Percentiles rank a stretch among this genome's conserved stretches.
Evolutionary conservation across 2,113 vertebrate genomes (phyloP).

Genomic region (Leptocoma aspasia): DNA sequence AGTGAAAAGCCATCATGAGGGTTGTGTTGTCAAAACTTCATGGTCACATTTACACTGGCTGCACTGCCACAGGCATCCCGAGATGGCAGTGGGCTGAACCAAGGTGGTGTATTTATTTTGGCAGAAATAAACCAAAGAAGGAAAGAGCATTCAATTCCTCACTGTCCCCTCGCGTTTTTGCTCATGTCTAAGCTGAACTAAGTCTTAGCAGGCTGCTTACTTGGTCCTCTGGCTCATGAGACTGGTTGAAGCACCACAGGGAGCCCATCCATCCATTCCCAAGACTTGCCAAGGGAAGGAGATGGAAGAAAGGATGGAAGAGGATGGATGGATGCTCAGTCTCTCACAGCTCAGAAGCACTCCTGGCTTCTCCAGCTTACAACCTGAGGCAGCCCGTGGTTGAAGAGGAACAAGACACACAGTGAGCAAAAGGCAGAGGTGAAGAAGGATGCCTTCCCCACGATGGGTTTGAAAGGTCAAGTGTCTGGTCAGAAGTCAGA

Average conservation of each 20-base stretch:
- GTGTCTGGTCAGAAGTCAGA: not conserved
- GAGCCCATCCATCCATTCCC: not conserved
- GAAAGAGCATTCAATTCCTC: not conserved
- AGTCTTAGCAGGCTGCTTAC: not conserved
- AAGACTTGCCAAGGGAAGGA: not conserved
- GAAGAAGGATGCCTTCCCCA: not conserved
- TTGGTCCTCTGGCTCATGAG: not conserved
- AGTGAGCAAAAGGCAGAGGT: not conserved
- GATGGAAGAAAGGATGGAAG: not conserved
- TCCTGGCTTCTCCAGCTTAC: not conserved
- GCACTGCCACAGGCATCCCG: not conserved
- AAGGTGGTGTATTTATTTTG: not conserved
- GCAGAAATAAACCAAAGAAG: not conserved
- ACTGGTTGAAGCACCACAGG: not conserved
- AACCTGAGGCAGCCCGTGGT: not conserved
- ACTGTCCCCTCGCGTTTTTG: not conserved
- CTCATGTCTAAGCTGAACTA: not conserved
- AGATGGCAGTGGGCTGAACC: not conserved
- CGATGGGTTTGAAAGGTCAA: not conserved
- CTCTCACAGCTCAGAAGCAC: not conserved
- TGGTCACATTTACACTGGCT: rapidly evolving
- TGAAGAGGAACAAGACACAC: not conserved
- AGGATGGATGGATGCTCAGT: not conserved
- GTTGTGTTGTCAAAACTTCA: not conserved
- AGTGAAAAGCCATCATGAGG: not conserved